phyloP scores from a whole-genome alignment of 2,797 vertebrate species.

The Champsocephalus esox region DNA sequence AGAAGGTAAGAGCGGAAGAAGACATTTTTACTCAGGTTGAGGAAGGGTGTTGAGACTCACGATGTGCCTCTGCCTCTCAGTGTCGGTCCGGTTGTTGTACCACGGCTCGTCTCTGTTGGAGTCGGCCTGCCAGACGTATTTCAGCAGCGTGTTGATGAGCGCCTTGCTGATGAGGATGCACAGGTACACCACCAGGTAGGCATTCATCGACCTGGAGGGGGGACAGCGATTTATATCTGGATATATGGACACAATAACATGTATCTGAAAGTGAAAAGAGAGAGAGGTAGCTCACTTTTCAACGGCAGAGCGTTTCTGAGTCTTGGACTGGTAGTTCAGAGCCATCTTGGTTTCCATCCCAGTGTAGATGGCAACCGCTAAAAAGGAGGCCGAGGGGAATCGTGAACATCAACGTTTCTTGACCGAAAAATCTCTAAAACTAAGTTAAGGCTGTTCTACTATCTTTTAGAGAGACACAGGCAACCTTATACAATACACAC shows the following conservation, averaged over 20 bases:
- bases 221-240: neutral
- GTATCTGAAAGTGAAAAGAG: neutral
- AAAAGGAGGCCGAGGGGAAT: constrained; percentile 20
- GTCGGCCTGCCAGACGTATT: constrained; percentile 94
- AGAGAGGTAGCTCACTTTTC: constrained; percentile 87
- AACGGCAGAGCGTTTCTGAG: constrained; percentile 96
- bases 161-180: constrained; percentile 97
- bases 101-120: constrained; percentile 92
- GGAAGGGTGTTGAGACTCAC: constrained; percentile 73
- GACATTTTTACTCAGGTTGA: neutral
- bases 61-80: constrained; percentile 89
- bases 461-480: too few relatives aligned
- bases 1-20: too few relatives aligned
- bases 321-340: constrained; percentile 96
- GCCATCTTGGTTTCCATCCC: constrained; percentile 99
- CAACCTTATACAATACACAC: too few relatives aligned
- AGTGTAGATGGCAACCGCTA: constrained; percentile 96
- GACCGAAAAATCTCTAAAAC: neutral
- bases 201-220: constrained; percentile 93
- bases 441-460: too few relatives aligned
- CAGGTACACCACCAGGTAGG: constrained; percentile 95
- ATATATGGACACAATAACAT: neutral
- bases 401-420: neutral
- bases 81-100: constrained; percentile 93
- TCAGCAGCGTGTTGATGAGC: constrained; percentile 92